Base-by-base conservation (phyloP, 2,113 vertebrate species). In the Cyprinus carpio region DNA sequence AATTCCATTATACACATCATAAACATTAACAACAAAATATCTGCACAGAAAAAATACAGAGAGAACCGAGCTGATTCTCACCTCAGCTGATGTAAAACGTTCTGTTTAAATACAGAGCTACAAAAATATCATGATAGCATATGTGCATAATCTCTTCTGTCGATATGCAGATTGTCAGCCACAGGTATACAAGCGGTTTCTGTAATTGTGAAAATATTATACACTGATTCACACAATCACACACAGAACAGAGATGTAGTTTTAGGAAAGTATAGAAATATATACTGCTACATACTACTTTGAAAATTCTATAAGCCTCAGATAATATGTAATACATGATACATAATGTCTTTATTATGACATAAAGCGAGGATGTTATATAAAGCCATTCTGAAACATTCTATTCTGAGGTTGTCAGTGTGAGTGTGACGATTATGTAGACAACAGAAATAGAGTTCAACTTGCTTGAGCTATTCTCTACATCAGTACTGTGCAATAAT, bases 311-410 rank as follows among this genome's bases (percentile, higher is more conserved):
- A n/a, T n/a, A n/a, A n/a, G n/a, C n/a, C n/a, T n/a, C 67, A 37
- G 4, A 40, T 18, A 72, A 23, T 37, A 71, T 72, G 31, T 37
- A 37, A 12, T 18, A 31, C 29, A 10, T 34, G 7, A 27, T 25
- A 74, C 37, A 40, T n/a, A 40, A 71, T 71, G 31, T 71, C 9
- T 72, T 69, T n/a, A n/a, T n/a, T n/a, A n/a, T n/a, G n/a, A 46
- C 13, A 46, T 27, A 75, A 49, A 49, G 34, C 6, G 1, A 15
- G 11, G 7, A 74, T 15, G 13, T 25, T 25, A 74, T 74, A 46
- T 74, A 7, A 46, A 74, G 1, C 71, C 20, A 46, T 46, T 8
- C n/a, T 75, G 40, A 25, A 75, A 75, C n/a, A 27, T 13, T n/a
- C 71, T 40, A 40, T 72, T 40, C 5, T n/a, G 34, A 40, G 34